A percentile compares a stretch with the other conserved stretches of the same genome.
These are phyloP conservation scores for pig (Sus scrofa) DNA, from an alignment of 2,113 vertebrate species.

Conservation along the genomic window DNA sequence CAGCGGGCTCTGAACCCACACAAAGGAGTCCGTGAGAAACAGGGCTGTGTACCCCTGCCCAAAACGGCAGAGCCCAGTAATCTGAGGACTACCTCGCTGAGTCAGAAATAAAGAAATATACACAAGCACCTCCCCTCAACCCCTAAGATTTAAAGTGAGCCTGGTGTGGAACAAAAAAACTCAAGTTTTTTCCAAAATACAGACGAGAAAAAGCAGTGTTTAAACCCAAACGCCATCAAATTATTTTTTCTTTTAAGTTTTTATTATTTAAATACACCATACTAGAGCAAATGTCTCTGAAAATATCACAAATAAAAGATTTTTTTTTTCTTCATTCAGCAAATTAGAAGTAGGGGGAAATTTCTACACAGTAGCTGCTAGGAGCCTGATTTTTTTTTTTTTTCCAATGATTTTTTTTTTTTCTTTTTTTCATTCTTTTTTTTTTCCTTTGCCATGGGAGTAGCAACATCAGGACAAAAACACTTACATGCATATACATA, in stretches of 20 bases:
- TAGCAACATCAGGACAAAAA: conserved; percentile 97
- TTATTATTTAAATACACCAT: conserved; percentile 99
- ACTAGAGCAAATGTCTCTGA: conserved; percentile 99
- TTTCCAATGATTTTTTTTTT: conserved; percentile 79
- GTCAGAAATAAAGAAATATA: conserved; percentile 64
- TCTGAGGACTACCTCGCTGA: conserved; percentile 68
- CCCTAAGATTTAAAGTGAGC: conserved; percentile 70
- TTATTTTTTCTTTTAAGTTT: conserved; percentile 94
- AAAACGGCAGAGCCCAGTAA: conserved; percentile 53
- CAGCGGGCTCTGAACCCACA: conserved; percentile 63
- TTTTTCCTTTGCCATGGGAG: conserved; percentile 88
- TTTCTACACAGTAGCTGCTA: conserved; percentile 97
- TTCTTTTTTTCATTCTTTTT: conserved; percentile 73
- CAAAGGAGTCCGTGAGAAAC: conserved; percentile 58
- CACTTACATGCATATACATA: conserved; percentile 99
- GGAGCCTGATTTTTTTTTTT: conserved; percentile 91
- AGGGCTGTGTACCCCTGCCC: conserved; percentile 62
- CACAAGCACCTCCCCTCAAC: not conserved
- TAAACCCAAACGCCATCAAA: conserved; percentile 85
- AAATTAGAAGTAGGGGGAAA: conserved; percentile 97
- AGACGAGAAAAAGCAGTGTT: conserved; percentile 79
- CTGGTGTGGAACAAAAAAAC: conserved; percentile 49
- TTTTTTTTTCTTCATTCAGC: conserved; percentile 99
- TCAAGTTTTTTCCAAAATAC: conserved; percentile 38
- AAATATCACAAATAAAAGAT: conserved; percentile 99